These are phyloP conservation scores for Odontamblyopus lacepedii DNA, from an alignment of 2,797 vertebrate genomes.

Conservation along the genomic window DNA sequence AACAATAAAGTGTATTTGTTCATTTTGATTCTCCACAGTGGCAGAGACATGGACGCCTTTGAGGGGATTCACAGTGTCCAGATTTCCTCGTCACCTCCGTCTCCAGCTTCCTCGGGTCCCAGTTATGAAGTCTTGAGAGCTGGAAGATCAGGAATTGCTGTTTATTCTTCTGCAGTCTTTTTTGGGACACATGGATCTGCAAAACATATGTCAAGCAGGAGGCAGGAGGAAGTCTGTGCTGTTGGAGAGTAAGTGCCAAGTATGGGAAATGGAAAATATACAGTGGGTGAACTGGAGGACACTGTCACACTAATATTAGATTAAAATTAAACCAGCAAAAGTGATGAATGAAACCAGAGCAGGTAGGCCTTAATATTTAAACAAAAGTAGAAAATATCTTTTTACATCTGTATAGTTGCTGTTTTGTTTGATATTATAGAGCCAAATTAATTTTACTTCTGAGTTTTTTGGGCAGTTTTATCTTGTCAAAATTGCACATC, in stretches of 20 bases:
- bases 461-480: neutral
- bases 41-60: constrained; percentile 74
- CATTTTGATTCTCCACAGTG: constrained; percentile 13
- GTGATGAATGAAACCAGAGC: no score
- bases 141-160: constrained; percentile 67
- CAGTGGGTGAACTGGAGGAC: neutral
- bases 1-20: constrained; percentile 4
- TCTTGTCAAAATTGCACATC: neutral
- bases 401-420: neutral
- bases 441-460: no score
- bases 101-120: constrained; percentile 41
- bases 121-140: constrained; percentile 73
- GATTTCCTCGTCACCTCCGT: constrained; percentile 71
- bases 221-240: constrained; percentile 56
- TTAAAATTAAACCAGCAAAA: no score
- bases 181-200: constrained; percentile 55
- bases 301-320: neutral
- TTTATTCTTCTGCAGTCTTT: constrained; percentile 74
- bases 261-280: neutral
- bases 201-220: constrained; percentile 37
- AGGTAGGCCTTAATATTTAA: neutral
- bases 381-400: neutral
- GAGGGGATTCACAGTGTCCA: constrained; percentile 78
- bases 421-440: no score
- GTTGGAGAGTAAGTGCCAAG: constrained; percentile 70